Evolutionary conservation across 2,113 vertebrate species (phyloP).

Genomic region (Plectropomus leopardus): DNA sequence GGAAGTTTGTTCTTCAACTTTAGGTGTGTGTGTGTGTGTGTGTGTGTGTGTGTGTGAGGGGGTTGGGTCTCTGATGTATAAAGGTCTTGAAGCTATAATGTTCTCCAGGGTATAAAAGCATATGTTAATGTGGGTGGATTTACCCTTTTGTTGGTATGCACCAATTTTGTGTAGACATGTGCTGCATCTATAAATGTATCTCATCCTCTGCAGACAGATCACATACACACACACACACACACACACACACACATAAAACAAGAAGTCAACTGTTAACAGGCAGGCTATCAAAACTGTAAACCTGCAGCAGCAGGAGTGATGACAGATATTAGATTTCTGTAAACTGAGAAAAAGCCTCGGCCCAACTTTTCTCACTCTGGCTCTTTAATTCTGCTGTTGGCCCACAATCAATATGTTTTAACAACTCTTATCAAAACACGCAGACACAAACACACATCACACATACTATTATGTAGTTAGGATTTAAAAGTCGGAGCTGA

Average conservation of each 20-base stretch:
- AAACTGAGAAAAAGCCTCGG: conserved; percentile 12
- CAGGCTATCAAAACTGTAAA: conserved; percentile 46
- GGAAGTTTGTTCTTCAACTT: conserved; percentile 14
- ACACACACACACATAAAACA: conserved; percentile 1
- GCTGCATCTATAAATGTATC: conserved; percentile 37
- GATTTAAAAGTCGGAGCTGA: conserved; percentile 17
- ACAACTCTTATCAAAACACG: conserved; percentile 19
- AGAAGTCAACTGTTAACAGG: conserved; percentile 32
- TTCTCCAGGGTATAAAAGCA: background rate
- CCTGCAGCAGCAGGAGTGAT: conserved; percentile 24
- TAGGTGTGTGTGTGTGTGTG: background rate
- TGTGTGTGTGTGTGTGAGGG: background rate
- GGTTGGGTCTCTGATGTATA: background rate
- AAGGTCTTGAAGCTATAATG: conserved; percentile 20
- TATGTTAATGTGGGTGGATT: background rate
- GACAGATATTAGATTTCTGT: conserved; percentile 44
- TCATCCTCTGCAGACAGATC: conserved; percentile 19
- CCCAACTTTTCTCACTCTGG: conserved; percentile 26
- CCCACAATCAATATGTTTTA: conserved; percentile 9
- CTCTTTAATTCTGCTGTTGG: conserved; percentile 25
- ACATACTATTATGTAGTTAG: conserved; percentile 8
- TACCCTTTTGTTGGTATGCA: conserved; percentile 3
- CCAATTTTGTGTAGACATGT: conserved; percentile 9
- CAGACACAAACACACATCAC: conserved; percentile 19
- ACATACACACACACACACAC: conserved; percentile 13